Conservation (phyloP, 1,140 invertebrate genomes). For the Drosophila tristis region DNA sequence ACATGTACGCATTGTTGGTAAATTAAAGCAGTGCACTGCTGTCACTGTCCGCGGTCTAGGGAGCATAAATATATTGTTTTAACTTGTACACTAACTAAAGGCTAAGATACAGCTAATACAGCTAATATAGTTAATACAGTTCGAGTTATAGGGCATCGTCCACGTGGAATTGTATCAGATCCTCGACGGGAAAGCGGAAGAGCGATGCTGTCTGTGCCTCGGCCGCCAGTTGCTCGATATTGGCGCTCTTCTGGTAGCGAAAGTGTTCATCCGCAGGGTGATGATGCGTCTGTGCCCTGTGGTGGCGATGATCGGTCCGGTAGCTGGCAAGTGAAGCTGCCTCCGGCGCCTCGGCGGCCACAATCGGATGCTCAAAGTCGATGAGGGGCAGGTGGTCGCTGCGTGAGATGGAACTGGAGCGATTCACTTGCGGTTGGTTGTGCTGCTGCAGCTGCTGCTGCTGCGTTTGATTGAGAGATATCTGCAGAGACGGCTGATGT, state of each 20-base stretch:
- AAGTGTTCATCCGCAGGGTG: conserved; percentile 44
- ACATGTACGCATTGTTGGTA: no score
- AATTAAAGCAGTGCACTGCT: no score
- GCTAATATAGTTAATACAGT: conserved; percentile 30
- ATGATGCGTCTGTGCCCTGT: conserved; percentile 6
- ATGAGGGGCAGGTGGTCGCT: conserved; percentile 71
- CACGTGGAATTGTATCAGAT: conserved; percentile 81
- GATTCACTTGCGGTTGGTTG: conserved; percentile 45
- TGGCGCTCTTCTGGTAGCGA: conserved; percentile 56
- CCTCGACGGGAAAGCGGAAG: conserved; percentile 80
- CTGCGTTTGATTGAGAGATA: conserved; percentile 16
- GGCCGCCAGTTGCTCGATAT: conserved; percentile 73
- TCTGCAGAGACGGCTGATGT: conserved; percentile 17
- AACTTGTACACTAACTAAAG: no score
- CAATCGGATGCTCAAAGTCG: conserved; percentile 81
- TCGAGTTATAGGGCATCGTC: conserved; percentile 70
- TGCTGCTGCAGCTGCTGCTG: conserved; percentile 19
- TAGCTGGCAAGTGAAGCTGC: conserved; percentile 44
- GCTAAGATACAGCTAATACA: conserved; percentile 22
- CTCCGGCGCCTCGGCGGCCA: conserved; percentile 62
- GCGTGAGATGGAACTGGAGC: conserved; percentile 67
- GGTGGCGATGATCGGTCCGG: conserved; percentile 29
- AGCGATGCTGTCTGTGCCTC: conserved; percentile 78
- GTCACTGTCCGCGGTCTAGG: neutral
- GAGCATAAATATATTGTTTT: no score